phyloP scores from a whole-genome alignment of 2,888 invertebrate genomes.

The Scrobipalpa costella region DNA sequence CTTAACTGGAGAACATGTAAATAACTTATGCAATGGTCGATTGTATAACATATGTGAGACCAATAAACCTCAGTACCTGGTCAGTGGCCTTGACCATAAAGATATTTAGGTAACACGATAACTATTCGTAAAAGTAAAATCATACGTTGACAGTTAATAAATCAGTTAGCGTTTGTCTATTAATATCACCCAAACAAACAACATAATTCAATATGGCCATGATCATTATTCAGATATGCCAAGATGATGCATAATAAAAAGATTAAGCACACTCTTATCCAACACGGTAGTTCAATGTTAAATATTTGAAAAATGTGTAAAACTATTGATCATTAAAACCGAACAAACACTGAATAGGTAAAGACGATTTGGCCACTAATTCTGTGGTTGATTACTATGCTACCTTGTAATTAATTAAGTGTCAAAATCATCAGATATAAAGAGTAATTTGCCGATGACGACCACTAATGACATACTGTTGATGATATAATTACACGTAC shows the following conservation, averaged over 20 bases:
- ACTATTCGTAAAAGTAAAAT: conserved; percentile 34
- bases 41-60: neutral
- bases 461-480: conserved; percentile 47
- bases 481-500: conserved; percentile 61
- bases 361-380: neutral
- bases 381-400: neutral
- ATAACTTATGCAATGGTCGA: neutral
- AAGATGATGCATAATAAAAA: conserved; percentile 54
- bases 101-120: conserved; percentile 21
- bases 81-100: conserved; percentile 25
- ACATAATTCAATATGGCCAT: conserved; percentile 50
- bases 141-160: conserved; percentile 44
- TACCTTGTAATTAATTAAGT: conserved; percentile 17
- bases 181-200: conserved; percentile 50
- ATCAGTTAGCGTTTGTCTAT: conserved; percentile 41
- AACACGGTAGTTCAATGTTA: conserved; percentile 47
- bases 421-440: conserved; percentile 17
- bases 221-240: conserved; percentile 63
- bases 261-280: conserved; percentile 45
- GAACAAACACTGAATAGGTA: conserved; percentile 6
- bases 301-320: conserved; percentile 28
- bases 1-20: conserved; percentile 11
- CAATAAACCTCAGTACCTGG: neutral
- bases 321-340: conserved; percentile 5
- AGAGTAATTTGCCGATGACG: conserved; percentile 12